phyloP scores from a whole-genome alignment of 2,888 invertebrate species.

The Metallyticus violacea region DNA sequence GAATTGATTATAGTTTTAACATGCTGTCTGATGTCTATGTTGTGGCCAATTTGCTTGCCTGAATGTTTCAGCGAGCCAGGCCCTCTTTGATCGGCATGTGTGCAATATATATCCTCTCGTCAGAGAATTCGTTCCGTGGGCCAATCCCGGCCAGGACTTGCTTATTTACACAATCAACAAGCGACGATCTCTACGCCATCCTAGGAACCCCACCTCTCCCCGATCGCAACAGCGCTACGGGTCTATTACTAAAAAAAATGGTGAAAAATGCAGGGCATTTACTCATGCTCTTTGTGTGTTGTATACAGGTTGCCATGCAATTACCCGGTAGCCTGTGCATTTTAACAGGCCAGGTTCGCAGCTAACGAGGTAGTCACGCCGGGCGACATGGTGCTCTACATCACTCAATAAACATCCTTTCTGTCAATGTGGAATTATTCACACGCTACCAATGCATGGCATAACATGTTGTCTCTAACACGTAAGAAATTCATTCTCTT shows the following conservation, averaged over 20 bases:
- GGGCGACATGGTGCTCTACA: no score
- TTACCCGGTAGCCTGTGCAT: constrained; percentile 1
- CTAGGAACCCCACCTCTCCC: not conserved
- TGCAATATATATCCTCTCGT: not conserved
- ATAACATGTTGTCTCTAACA: not conserved
- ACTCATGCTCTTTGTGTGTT: constrained; percentile 15
- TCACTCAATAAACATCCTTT: not conserved
- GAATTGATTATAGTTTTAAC: constrained; percentile 21
- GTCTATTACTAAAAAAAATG: constrained; percentile 13
- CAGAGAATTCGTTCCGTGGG: constrained; percentile 7
- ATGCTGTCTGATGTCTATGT: constrained; percentile 21
- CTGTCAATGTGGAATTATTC: not conserved
- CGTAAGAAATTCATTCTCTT: not conserved
- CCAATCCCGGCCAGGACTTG: not conserved
- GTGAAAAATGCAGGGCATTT: constrained; percentile 17
- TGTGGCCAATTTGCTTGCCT: constrained; percentile 20
- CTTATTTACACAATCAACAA: constrained; percentile 17
- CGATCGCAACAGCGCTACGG: not conserved
- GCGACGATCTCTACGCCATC: not conserved
- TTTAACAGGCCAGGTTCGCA: not conserved
- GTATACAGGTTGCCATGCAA: constrained; percentile 2
- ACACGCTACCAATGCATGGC: not conserved
- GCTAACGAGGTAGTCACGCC: not conserved
- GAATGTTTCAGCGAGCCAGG: constrained; percentile 9
- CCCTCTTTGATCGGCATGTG: constrained; percentile 5